phyloP scores from a whole-genome alignment of 2,888 invertebrate genomes.

The Folsomia candida region DNA sequence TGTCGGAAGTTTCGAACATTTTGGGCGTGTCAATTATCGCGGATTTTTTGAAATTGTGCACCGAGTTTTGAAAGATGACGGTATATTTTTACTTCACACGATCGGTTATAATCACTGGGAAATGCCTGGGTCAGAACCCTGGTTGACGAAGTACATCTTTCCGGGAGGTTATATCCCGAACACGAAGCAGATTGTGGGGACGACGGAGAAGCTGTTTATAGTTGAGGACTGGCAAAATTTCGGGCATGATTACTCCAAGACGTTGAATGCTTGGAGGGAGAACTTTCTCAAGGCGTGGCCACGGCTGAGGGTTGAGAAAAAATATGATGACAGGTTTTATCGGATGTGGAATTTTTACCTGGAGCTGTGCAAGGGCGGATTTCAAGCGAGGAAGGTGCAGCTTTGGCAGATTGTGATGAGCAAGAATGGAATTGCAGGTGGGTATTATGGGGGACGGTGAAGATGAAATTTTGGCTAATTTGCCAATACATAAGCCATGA shows the following conservation, averaged over 20 bases:
- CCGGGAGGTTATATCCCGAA: slow-evolving; percentile 41
- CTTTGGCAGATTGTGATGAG: too few species aligned
- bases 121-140: slow-evolving; percentile 42
- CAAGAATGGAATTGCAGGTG: too few species aligned
- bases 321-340: slow-evolving; percentile 36
- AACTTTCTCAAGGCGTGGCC: slow-evolving; percentile 44
- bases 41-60: slow-evolving; percentile 1
- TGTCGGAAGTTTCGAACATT: slow-evolving; percentile 47
- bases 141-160: slow-evolving; percentile 44
- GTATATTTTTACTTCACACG: not conserved
- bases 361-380: slow-evolving; percentile 32
- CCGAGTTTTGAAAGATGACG: slow-evolving; percentile 3
- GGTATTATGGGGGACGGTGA: slow-evolving; percentile 44
- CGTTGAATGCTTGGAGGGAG: slow-evolving; percentile 40
- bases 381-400: slow-evolving; percentile 35
- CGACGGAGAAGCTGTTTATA: slow-evolving; percentile 34
- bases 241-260: slow-evolving; percentile 48
- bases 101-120: slow-evolving; percentile 34
- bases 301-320: slow-evolving; percentile 31
- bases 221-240: slow-evolving; percentile 49
- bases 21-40: slow-evolving; percentile 41
- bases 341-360: slow-evolving; percentile 44
- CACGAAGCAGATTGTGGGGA: slow-evolving; percentile 33
- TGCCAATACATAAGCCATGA: too few species aligned
- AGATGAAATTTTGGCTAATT: slow-evolving; percentile 38